Evolutionary conservation across 2,797 vertebrate genomes (phyloP).

Genomic region (Acipenser transmontanus): DNA sequence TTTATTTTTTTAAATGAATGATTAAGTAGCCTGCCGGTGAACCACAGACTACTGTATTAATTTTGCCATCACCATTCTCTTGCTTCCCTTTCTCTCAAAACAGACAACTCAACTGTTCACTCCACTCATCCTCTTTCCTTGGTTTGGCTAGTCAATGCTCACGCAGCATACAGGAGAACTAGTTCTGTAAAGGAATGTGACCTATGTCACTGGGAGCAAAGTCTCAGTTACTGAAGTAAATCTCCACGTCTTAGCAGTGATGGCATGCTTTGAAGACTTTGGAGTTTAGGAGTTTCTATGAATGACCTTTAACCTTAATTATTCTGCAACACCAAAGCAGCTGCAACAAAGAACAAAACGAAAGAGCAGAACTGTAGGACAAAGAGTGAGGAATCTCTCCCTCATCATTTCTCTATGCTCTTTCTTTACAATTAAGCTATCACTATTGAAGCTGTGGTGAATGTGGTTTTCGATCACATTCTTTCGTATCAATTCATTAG

Average conservation of each 20-base stretch:
- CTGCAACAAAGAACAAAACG: conserved; percentile 30
- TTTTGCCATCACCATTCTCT: conserved; percentile 30
- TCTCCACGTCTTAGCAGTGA: conserved; percentile 37
- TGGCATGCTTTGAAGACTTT: conserved; percentile 44
- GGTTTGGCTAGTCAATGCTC: conserved; percentile 66
- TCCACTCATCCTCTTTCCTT: conserved; percentile 1
- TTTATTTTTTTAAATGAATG: too few species aligned
- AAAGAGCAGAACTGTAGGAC: conserved; percentile 14
- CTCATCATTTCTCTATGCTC: conserved; percentile 40
- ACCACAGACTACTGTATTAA: too few species aligned
- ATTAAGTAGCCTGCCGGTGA: too few species aligned
- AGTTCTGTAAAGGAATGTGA: conserved; percentile 65
- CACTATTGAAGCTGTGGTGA: conserved; percentile 32
- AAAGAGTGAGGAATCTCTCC: conserved; percentile 62
- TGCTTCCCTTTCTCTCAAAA: conserved; percentile 38
- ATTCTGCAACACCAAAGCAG: conserved; percentile 30
- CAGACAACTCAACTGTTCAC: too few species aligned
- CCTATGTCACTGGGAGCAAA: conserved; percentile 65
- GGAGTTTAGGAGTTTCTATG: conserved; percentile 37
- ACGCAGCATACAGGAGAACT: conserved; percentile 57
- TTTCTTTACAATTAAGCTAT: conserved; percentile 22
- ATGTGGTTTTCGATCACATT: conserved; percentile 56
- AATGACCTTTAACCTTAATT: conserved; percentile 28
- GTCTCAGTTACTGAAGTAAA: conserved; percentile 46
- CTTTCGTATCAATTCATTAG: conserved; percentile 59